Base-by-base conservation (phyloP, 2,888 invertebrate species). In the Leptopilina drosophilae region DNA sequence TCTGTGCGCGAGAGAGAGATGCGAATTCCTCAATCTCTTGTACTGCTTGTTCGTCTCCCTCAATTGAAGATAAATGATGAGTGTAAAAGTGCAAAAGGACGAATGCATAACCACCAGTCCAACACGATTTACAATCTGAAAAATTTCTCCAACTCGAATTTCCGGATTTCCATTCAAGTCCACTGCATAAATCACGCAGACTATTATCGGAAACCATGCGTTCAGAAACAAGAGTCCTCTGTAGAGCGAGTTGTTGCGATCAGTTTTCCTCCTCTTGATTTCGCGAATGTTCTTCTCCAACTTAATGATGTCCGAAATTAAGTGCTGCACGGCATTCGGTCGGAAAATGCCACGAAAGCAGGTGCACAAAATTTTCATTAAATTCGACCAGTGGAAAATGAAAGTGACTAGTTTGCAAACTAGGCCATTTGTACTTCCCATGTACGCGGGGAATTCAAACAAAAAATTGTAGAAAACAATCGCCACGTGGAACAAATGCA, bases 351-450 rank as follows among this genome's bases (percentile, higher is more conserved):
- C 3, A 12, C 69, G 69, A 14, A 69, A 69, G 12, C 69, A 69
- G 26, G 49, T 69, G 49, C 49, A 69, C 49, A 69, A 4, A 7
- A 69, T 6, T 49, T 69, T 69, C 69, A 69, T 69, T 3, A 69
- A 14, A 14, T 69, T 40, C 20, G 62, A 20, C 67, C 49, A 66
- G 49, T 15, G 42, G 9, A 64, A 64, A 14, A 77, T 64, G 5
- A 64, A 62, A 9, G 20, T 15, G 15, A 64, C 46, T 42, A 77
- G 46, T 77, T 46, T 64, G 46, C 20, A 77, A 7, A 69, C 12
- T 2, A 14, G 0, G 6, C 26, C 14, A 14, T 26, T 53, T 14
- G 69, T 69, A 12, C 26, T 53, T 49, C 20, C 69, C 2, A 11
- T 53, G 8, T 53, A 53, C 1, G 26, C 26, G 26, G 26, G 26